Conservation (phyloP, 2,797 vertebrate species). For the Allobates femoralis region DNA sequence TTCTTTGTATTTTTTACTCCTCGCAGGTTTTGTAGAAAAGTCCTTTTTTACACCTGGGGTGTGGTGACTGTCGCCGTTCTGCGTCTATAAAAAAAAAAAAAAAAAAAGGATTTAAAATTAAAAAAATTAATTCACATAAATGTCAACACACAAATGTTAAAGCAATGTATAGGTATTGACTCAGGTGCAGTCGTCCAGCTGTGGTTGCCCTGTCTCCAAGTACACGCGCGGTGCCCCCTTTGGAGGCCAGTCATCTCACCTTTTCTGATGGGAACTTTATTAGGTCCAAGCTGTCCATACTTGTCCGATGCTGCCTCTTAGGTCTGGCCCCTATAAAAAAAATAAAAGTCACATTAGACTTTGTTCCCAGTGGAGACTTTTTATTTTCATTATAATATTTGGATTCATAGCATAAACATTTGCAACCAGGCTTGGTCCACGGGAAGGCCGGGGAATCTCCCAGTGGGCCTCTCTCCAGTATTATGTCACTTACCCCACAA, state of each 20-base stretch:
- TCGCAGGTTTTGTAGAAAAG: constrained; percentile 74
- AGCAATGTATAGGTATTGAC: too few relatives aligned
- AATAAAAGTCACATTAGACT: not conserved
- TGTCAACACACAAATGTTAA: too few relatives aligned
- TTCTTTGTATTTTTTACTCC: constrained; percentile 81
- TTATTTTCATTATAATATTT: not conserved
- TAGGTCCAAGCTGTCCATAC: constrained; percentile 88
- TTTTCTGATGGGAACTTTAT: constrained; percentile 88
- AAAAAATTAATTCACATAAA: not conserved
- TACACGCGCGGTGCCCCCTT: too few relatives aligned
- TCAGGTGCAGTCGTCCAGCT: too few relatives aligned
- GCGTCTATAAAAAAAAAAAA: constrained; percentile 68
- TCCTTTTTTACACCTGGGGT: constrained; percentile 80
- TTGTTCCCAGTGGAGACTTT: not conserved
- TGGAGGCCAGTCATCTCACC: constrained; percentile 75
- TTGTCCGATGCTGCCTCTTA: constrained; percentile 87
- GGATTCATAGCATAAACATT: not conserved
- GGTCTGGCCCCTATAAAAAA: constrained; percentile 87
- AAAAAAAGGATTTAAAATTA: too few relatives aligned
- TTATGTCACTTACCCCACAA: too few relatives aligned
- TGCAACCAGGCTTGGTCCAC: too few relatives aligned
- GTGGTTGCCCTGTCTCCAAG: too few relatives aligned
- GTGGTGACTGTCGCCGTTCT: constrained; percentile 88
- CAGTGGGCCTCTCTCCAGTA: too few relatives aligned
- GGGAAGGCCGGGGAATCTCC: too few relatives aligned